phyloP scores from a whole-genome alignment of 2,797 vertebrate genomes.

The Glyptemys insculpta region DNA sequence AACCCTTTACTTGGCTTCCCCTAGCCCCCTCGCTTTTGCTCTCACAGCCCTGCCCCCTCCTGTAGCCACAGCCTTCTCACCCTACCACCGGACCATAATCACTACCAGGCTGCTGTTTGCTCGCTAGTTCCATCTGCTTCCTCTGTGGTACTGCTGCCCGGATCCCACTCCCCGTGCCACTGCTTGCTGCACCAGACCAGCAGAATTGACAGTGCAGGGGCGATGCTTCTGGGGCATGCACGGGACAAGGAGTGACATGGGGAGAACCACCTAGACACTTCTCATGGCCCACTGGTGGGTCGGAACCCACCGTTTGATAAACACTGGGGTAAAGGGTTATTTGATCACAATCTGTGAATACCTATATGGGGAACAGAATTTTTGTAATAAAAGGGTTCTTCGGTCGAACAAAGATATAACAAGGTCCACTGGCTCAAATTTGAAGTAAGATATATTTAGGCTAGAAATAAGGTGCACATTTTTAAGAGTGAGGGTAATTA shows the following conservation, averaged over 20 bases:
- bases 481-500: neutral
- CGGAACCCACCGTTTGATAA: neutral
- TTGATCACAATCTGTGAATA: neutral
- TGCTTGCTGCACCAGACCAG: neutral
- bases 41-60: neutral
- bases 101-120: neutral
- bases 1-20: too few relatives aligned
- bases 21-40: neutral
- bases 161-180: neutral
- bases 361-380: neutral
- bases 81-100: neutral
- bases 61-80: neutral
- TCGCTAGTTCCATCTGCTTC: neutral
- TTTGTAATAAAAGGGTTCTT: neutral
- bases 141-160: neutral
- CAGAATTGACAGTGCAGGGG: neutral
- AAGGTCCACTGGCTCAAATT: neutral
- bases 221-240: neutral
- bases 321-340: neutral
- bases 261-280: neutral
- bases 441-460: neutral
- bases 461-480: neutral
- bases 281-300: neutral
- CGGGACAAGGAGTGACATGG: neutral
- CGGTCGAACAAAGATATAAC: neutral